These are phyloP conservation scores for Callinectes sapidus DNA, from an alignment of 2,888 invertebrate genomes.

Conservation along the genomic window DNA sequence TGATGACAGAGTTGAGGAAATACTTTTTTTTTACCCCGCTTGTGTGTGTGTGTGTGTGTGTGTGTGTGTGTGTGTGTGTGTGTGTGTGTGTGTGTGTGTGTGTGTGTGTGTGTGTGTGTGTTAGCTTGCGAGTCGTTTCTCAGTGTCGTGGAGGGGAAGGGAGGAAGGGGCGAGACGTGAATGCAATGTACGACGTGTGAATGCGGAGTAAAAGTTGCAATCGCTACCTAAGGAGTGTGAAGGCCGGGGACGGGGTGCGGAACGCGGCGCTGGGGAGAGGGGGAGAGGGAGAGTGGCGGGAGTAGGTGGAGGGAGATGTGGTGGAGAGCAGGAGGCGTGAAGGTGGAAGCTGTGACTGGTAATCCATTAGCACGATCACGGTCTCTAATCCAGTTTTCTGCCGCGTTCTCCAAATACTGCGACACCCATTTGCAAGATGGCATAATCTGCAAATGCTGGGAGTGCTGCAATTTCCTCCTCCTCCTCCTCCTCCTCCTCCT, in stretches of 20 bases:
- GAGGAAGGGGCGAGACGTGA: not conserved
- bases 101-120: not conserved
- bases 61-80: not conserved
- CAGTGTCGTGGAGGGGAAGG: not conserved
- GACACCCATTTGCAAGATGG: constrained; percentile 50
- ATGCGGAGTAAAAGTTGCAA: constrained; percentile 12
- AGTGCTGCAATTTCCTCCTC: constrained; percentile 7
- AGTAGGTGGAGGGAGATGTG: not conserved
- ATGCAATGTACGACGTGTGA: constrained; percentile 20
- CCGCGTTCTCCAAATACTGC: constrained; percentile 40
- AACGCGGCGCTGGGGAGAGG: not conserved
- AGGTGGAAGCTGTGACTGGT: not conserved
- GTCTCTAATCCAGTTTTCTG: constrained; percentile 40
- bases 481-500: constrained; percentile 14
- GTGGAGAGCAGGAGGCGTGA: not conserved
- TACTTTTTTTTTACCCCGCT: not conserved
- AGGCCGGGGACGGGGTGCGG: constrained; percentile 16
- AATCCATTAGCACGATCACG: constrained; percentile 44
- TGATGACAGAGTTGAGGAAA: constrained; percentile 31
- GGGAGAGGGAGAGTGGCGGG: not conserved
- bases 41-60: no score
- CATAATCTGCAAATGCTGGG: constrained; percentile 48
- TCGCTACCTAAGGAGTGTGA: not conserved
- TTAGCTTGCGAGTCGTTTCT: not conserved
- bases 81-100: no score